These are phyloP conservation scores for Drosophila prosaltans DNA, from an alignment of 1,140 invertebrate species.

Conservation along the genomic window DNA sequence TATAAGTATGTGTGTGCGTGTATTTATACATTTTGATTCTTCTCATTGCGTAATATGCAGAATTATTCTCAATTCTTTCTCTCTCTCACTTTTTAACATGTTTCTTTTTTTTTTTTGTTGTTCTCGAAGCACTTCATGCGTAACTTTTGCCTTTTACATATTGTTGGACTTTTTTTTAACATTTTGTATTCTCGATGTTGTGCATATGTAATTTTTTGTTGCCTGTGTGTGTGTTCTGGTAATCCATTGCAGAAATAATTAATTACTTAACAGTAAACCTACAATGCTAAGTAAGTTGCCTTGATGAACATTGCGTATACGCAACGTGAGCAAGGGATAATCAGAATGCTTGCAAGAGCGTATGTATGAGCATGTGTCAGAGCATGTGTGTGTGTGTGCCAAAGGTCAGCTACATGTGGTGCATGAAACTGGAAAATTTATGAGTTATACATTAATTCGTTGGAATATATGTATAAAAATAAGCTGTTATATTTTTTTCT, in stretches of 20 bases:
- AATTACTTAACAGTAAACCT: slow-evolving; percentile 53
- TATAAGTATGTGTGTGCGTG: not conserved
- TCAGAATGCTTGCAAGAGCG: not conserved
- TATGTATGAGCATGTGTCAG: not conserved
- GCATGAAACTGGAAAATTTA: slow-evolving; percentile 45
- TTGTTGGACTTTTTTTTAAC: slow-evolving; percentile 5
- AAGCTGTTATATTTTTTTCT: slow-evolving; percentile 15
- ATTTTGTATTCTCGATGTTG: slow-evolving; percentile 22
- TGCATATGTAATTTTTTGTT: slow-evolving; percentile 49
- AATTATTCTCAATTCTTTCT: slow-evolving; percentile 3
- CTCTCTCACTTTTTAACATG: not conserved
- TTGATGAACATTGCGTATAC: slow-evolving; percentile 37
- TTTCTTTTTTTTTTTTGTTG: slow-evolving; percentile 18
- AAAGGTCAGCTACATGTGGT: slow-evolving; percentile 30
- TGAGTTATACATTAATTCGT: slow-evolving; percentile 24
- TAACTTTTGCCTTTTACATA: slow-evolving; percentile 27
- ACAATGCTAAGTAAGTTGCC: slow-evolving; percentile 17
- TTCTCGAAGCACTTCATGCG: slow-evolving; percentile 28
- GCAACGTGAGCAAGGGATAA: slow-evolving; percentile 20
- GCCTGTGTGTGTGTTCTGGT: slow-evolving; percentile 22
- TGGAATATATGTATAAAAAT: slow-evolving; percentile 12
- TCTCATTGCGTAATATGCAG: slow-evolving; percentile 14
- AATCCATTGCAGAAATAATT: slow-evolving; percentile 63
- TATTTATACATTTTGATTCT: slow-evolving; percentile 20
- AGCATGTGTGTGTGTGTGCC: not conserved